phyloP scores from a whole-genome alignment of 1,140 invertebrate genomes.

The Euura lappo region DNA sequence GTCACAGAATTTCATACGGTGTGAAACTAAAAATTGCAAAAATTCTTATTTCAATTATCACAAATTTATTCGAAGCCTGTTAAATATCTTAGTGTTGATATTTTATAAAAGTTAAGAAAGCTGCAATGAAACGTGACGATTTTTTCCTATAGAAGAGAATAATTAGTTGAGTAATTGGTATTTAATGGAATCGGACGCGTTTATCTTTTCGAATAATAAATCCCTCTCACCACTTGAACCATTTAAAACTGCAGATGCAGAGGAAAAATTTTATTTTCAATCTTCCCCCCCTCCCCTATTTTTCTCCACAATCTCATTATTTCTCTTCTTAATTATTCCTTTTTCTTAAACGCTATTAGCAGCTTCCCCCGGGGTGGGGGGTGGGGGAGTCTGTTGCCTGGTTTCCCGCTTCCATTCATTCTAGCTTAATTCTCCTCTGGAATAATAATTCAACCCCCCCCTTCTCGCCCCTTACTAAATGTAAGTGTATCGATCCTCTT shows the following conservation, averaged over 20 bases:
- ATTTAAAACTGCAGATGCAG: conserved; percentile 21
- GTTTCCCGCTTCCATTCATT: conserved; percentile 33
- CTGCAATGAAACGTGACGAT: background rate
- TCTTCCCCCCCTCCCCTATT: background rate
- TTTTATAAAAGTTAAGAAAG: background rate
- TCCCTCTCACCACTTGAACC: conserved; percentile 16
- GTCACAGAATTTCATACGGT: too few relatives aligned
- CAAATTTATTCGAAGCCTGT: too few relatives aligned
- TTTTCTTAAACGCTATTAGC: conserved; percentile 42
- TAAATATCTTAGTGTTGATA: too few relatives aligned
- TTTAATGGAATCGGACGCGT: conserved; percentile 28
- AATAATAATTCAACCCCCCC: conserved; percentile 29
- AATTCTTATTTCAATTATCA: too few relatives aligned
- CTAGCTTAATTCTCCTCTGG: conserved; percentile 28
- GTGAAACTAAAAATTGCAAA: too few relatives aligned
- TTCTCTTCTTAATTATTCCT: conserved; percentile 43
- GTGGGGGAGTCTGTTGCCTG: conserved; percentile 30
- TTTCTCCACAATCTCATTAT: conserved; percentile 38
- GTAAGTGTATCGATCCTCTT: conserved; percentile 13
- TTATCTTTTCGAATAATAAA: conserved; percentile 34
- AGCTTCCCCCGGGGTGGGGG: conserved; percentile 33
- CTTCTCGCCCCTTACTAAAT: background rate
- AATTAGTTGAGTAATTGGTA: conserved; percentile 30
- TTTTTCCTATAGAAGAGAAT: conserved; percentile 28
- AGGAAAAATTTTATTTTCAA: conserved; percentile 28